Evolutionary conservation across 2,797 vertebrate genomes (phyloP).

Genomic region (Halcyon chelicuti): DNA sequence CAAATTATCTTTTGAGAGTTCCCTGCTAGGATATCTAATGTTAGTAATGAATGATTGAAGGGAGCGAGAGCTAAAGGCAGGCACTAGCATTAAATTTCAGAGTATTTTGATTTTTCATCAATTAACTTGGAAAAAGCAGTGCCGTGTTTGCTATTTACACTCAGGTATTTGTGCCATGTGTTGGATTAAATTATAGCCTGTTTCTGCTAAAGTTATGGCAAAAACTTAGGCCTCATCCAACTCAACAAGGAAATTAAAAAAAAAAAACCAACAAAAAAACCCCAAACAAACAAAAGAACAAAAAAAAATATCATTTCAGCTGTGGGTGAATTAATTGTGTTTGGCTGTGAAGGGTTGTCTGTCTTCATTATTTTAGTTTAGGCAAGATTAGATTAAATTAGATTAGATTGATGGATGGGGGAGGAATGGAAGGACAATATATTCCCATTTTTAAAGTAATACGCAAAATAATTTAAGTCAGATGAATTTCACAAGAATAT

Average conservation of each 20-base stretch:
- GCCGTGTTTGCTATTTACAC: neutral
- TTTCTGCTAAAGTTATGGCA: neutral
- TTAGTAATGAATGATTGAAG: neutral
- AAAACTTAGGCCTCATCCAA: neutral
- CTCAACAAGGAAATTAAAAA: neutral
- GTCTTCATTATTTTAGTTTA: slow-evolving; percentile 29
- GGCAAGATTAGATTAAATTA: slow-evolving; percentile 27
- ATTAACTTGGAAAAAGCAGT: neutral
- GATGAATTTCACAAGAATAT: slow-evolving; percentile 2
- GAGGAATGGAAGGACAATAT: neutral
- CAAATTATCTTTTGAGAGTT: neutral
- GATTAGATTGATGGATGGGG: slow-evolving; percentile 21
- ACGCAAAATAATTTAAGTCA: neutral
- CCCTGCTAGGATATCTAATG: neutral
- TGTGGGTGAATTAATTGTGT: slow-evolving; percentile 9
- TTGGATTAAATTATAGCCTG: neutral
- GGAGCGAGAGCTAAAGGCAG: neutral
- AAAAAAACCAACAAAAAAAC: neutral
- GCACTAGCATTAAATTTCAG: neutral
- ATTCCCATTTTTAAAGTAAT: neutral
- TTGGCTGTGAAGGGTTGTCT: slow-evolving; percentile 6
- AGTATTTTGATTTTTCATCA: neutral
- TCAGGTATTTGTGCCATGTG: neutral
- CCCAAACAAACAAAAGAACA: neutral
- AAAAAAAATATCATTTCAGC: neutral